These are phyloP conservation scores for Nothoprocta pentlandii DNA, from an alignment of 2,113 vertebrate genomes.

Conservation along the genomic window DNA sequence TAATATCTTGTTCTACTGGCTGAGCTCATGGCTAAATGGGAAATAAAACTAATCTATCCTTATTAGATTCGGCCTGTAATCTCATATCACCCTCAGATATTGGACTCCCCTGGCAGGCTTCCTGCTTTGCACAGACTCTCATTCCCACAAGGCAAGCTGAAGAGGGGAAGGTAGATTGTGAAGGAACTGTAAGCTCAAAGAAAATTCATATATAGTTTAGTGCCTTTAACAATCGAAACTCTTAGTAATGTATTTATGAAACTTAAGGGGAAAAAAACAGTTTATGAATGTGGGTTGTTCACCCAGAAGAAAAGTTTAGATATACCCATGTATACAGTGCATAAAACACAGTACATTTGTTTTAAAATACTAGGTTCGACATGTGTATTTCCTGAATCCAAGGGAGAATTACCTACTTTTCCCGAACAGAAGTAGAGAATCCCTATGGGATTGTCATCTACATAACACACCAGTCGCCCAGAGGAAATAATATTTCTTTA, in stretches of 20 bases:
- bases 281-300: neutral
- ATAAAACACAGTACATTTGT: neutral
- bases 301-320: neutral
- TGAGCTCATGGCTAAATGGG: constrained; percentile 60
- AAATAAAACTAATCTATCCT: constrained; percentile 73
- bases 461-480: neutral
- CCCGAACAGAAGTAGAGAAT: neutral
- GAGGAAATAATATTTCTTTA: neutral
- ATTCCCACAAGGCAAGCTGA: constrained; percentile 52
- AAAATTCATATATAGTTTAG: constrained; percentile 25
- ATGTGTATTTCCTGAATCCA: neutral
- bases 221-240: neutral
- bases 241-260: neutral
- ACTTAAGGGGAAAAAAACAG: constrained; percentile 23
- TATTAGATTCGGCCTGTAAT: constrained; percentile 71
- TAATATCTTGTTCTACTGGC: constrained; percentile 58
- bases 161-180: neutral
- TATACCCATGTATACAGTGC: neutral
- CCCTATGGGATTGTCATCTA: neutral
- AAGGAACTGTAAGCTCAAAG: constrained; percentile 46
- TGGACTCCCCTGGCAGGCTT: constrained; percentile 64
- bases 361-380: neutral
- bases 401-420: neutral
- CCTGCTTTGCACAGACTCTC: constrained; percentile 6
- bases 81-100: constrained; percentile 67